Conservation (phyloP, 2,797 vertebrate species). For the Pyrocephalus nanus region DNA sequence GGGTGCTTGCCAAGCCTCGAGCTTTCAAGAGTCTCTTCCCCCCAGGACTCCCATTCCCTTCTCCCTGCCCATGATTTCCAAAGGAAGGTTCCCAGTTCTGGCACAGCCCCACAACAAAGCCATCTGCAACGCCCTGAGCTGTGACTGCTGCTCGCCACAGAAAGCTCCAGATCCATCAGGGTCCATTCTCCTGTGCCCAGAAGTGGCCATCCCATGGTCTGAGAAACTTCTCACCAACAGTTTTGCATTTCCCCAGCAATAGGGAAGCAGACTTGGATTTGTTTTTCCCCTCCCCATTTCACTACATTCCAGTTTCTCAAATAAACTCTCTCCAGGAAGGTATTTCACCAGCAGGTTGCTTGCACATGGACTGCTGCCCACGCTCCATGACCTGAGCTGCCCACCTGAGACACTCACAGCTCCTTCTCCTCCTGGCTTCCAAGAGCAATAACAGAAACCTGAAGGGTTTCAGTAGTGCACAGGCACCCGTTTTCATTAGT, state of each 20-base stretch:
- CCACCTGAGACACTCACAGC: background rate
- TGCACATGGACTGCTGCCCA: background rate
- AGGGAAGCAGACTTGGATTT: background rate
- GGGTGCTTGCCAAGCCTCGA: background rate
- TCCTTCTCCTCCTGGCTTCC: background rate
- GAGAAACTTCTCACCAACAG: background rate
- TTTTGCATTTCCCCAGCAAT: background rate
- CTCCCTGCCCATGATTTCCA: background rate
- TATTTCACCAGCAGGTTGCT: background rate
- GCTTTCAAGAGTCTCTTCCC: background rate
- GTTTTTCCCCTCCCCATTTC: background rate
- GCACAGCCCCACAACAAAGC: background rate
- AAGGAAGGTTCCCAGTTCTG: background rate
- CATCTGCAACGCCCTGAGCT: background rate
- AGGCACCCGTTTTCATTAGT: background rate
- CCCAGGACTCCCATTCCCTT: background rate
- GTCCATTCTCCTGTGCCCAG: rapidly evolving
- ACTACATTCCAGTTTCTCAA: background rate
- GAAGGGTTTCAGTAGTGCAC: background rate
- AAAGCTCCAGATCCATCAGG: background rate
- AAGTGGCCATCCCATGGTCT: background rate
- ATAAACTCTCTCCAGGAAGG: background rate
- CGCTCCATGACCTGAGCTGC: background rate
- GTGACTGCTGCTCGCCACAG: background rate
- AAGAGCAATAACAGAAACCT: background rate